phyloP scores from a whole-genome alignment of 2,797 vertebrate species.

The Brachyrhaphis roseni region DNA sequence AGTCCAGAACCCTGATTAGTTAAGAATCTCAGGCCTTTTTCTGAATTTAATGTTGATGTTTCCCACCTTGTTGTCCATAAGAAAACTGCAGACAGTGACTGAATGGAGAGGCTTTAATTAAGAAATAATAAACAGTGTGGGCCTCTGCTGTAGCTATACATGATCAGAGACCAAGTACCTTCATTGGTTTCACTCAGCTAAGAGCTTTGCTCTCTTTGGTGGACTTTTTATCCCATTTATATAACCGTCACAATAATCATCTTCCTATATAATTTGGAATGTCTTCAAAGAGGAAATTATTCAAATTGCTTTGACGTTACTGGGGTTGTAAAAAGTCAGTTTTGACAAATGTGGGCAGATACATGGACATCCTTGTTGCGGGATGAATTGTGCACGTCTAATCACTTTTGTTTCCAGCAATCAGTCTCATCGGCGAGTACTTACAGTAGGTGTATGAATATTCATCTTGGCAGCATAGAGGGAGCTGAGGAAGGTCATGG shows the following conservation, averaged over 20 bases:
- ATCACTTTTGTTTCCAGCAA: constrained; percentile 39
- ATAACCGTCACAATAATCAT: constrained; percentile 29
- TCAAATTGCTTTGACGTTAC: constrained; percentile 40
- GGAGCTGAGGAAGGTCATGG: constrained; percentile 45
- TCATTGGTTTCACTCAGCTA: constrained; percentile 27
- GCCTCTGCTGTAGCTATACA: constrained; percentile 35
- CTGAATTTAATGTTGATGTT: constrained; percentile 14
- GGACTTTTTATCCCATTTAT: constrained; percentile 40
- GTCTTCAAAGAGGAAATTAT: constrained; percentile 40
- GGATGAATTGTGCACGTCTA: constrained; percentile 26
- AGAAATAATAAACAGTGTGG: constrained; percentile 50
- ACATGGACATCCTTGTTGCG: constrained; percentile 23
- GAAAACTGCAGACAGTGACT: constrained; percentile 15
- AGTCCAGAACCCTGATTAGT: not conserved
- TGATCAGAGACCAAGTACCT: constrained; percentile 24
- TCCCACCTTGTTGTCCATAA: constrained; percentile 13
- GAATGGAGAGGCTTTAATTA: constrained; percentile 36
- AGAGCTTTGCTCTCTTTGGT: constrained; percentile 27
- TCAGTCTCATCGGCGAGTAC: constrained; percentile 33
- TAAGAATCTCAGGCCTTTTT: not conserved
- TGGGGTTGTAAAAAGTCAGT: constrained; percentile 22
- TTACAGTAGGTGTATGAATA: constrained; percentile 24
- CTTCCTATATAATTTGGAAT: constrained; percentile 35
- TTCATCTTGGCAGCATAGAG: constrained; percentile 43
- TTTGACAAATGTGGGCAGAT: constrained; percentile 41